These are phyloP conservation scores for Papilio aristodemus DNA, from an alignment of 1,140 invertebrate species.

Conservation along the genomic window DNA sequence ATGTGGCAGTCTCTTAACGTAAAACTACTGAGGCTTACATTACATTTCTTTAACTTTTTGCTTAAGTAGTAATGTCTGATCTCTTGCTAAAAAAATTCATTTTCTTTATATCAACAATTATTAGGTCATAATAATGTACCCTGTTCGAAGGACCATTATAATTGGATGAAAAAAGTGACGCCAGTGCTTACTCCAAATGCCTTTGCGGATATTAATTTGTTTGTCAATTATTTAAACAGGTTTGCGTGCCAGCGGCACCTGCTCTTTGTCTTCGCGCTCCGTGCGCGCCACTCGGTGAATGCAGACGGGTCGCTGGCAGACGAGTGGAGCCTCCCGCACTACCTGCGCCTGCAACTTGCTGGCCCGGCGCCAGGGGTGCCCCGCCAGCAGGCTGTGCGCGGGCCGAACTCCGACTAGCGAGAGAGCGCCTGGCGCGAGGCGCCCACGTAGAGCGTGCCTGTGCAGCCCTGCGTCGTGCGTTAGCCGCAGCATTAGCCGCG, in stretches of 20 bases:
- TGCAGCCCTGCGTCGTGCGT: constrained; percentile 84
- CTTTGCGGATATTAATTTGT: background rate
- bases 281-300: constrained; percentile 91
- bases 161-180: no score
- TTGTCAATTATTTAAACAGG: constrained; percentile 62
- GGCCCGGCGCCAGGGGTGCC: constrained; percentile 86
- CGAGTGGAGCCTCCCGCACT: constrained; percentile 88
- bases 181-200: no score
- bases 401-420: constrained; percentile 88
- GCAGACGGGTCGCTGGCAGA: constrained; percentile 86
- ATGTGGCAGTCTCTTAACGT: no score
- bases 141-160: background rate
- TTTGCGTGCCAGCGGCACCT: constrained; percentile 88
- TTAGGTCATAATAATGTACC: background rate
- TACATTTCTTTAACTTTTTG: no score
- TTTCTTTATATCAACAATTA: background rate
- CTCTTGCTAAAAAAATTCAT: no score
- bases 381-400: constrained; percentile 88
- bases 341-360: constrained; percentile 87
- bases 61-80: no score
- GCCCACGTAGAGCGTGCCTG: constrained; percentile 91
- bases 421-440: constrained; percentile 84
- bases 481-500: constrained; percentile 82
- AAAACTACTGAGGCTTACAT: no score
- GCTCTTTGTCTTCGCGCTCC: constrained; percentile 89